Conservation (phyloP, 1,140 invertebrate genomes). For the Nilaparvata lugens region DNA sequence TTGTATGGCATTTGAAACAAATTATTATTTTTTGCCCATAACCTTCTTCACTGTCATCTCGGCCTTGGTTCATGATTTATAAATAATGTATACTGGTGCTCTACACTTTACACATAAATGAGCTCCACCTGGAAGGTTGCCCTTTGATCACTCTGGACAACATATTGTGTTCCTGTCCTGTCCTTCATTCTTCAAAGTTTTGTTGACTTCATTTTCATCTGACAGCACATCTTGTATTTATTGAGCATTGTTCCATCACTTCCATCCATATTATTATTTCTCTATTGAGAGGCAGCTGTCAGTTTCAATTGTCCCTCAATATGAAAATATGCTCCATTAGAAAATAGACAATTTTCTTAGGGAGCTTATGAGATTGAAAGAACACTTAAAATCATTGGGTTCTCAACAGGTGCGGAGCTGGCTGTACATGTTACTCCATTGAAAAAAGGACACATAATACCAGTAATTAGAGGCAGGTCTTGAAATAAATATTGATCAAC, state of each 20-base stretch:
- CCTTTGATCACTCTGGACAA: slow-evolving; percentile 2
- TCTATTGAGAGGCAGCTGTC: background rate
- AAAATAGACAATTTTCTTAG: slow-evolving; percentile 9
- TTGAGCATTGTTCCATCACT: background rate
- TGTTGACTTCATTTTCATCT: no score
- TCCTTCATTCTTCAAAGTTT: no score
- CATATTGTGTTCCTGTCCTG: background rate
- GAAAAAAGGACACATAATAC: slow-evolving; percentile 1
- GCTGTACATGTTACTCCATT: background rate
- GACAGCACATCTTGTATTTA: no score
- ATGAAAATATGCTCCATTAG: background rate
- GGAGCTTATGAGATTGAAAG: background rate
- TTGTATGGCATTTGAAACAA: background rate
- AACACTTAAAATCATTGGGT: slow-evolving; percentile 7
- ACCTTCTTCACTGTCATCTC: background rate
- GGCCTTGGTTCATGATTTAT: background rate
- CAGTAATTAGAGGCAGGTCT: background rate
- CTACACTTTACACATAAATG: background rate
- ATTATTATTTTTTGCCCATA: background rate
- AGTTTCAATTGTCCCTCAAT: slow-evolving; percentile 2
- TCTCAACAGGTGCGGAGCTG: slow-evolving; percentile 8
- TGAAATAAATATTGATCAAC: background rate
- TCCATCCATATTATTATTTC: no score
- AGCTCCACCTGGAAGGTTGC: slow-evolving; percentile 4
- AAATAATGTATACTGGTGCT: background rate